Evolutionary conservation across 2,113 vertebrate genomes (phyloP).

Genomic region (Corvus hawaiiensis): DNA sequence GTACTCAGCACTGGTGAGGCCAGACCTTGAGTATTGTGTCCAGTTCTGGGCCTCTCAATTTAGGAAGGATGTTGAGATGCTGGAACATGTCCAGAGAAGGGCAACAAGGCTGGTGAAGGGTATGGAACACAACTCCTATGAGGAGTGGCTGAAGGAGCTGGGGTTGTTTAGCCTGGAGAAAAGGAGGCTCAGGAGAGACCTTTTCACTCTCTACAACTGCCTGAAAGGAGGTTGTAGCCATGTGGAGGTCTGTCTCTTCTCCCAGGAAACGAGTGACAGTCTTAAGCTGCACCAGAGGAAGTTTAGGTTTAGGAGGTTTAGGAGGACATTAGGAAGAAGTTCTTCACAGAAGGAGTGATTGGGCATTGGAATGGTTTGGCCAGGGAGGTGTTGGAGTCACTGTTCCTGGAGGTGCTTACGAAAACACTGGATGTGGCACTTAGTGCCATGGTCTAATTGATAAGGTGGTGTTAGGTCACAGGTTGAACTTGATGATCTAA

Average conservation of each 20-base stretch:
- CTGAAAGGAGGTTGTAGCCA: background rate
- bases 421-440: background rate
- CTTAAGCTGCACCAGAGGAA: background rate
- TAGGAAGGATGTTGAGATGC: background rate
- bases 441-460: background rate
- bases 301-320: background rate
- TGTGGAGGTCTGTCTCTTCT: background rate
- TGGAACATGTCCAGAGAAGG: background rate
- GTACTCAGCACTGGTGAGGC: background rate
- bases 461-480: background rate
- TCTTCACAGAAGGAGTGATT: background rate
- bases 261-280: background rate
- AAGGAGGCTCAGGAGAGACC: background rate
- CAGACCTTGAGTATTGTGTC: background rate
- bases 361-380: background rate
- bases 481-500: background rate
- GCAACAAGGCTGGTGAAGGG: background rate
- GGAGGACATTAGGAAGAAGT: background rate
- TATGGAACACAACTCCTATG: background rate
- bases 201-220: background rate
- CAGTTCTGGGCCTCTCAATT: background rate
- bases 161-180: background rate
- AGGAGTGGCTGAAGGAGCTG: background rate
- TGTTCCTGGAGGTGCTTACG: background rate
- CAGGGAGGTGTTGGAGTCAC: background rate